These are phyloP conservation scores for Lasioglossum marginatum DNA, from an alignment of 2,888 invertebrate genomes.

Conservation along the genomic window DNA sequence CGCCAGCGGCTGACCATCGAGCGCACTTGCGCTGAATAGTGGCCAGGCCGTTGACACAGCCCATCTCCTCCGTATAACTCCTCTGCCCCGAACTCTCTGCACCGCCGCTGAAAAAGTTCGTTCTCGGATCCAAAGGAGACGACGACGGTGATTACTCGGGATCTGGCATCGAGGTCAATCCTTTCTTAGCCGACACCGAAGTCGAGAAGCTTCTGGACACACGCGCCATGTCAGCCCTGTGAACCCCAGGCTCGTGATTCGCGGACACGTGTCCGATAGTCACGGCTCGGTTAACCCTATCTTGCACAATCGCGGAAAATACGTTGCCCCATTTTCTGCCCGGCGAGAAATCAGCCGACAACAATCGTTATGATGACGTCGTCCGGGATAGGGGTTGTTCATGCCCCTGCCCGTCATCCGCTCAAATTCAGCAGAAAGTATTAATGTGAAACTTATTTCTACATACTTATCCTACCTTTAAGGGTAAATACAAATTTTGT, in stretches of 20 bases:
- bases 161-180: conserved; percentile 52
- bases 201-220: conserved; percentile 37
- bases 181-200: conserved; percentile 24
- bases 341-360: neutral
- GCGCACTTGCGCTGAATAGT: conserved; percentile 82
- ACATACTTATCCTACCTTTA: no score
- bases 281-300: neutral
- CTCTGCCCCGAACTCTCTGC: conserved; percentile 25
- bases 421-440: no score
- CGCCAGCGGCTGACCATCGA: conserved; percentile 69
- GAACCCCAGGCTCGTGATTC: neutral
- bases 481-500: no score
- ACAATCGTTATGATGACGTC: neutral
- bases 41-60: conserved; percentile 82
- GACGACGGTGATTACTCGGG: conserved; percentile 55
- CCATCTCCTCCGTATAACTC: conserved; percentile 45
- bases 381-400: neutral
- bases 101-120: conserved; percentile 42
- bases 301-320: neutral
- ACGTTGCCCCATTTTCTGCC: neutral
- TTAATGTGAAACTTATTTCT: no score
- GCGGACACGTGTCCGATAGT: conserved; percentile 35
- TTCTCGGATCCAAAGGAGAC: conserved; percentile 40
- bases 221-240: neutral
- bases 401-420: no score